Conservation (phyloP, 2,797 vertebrate genomes). For the Trachops cirrhosus region DNA sequence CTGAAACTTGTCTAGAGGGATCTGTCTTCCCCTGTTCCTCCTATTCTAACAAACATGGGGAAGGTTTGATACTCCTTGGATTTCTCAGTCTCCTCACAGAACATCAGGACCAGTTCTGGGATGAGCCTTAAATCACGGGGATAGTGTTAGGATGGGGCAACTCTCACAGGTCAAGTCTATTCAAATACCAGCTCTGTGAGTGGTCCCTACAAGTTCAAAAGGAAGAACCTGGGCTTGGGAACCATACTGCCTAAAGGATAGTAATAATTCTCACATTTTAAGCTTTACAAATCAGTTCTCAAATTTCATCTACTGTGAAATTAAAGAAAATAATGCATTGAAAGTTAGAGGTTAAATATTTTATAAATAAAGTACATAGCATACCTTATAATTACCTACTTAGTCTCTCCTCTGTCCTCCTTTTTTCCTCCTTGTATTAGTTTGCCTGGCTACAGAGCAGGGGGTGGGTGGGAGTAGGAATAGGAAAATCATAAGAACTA, state of each 20-base stretch:
- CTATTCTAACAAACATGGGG: background rate
- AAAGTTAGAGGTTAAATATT: background rate
- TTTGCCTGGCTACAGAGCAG: background rate
- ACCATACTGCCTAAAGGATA: background rate
- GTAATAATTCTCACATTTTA: background rate
- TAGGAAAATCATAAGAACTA: background rate
- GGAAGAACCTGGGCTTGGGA: background rate
- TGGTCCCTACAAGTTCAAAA: background rate
- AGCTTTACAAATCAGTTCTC: background rate
- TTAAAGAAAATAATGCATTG: background rate
- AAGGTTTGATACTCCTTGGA: background rate
- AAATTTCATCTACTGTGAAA: background rate
- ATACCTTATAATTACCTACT: background rate
- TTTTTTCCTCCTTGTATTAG: background rate
- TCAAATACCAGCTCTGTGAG: background rate
- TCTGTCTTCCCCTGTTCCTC: background rate
- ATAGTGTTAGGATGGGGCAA: background rate
- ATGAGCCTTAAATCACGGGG: background rate
- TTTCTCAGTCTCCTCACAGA: background rate
- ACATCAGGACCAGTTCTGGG: background rate
- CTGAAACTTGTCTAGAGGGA: background rate
- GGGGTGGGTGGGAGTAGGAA: background rate
- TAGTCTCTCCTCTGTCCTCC: background rate
- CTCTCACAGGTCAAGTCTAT: background rate
- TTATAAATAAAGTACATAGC: background rate